Percentiles rank a stretch among this genome's conserved stretches.
Evolutionary conservation across 2,888 invertebrate genomes (phyloP).

Genomic region (Calephelis perditalis): DNA sequence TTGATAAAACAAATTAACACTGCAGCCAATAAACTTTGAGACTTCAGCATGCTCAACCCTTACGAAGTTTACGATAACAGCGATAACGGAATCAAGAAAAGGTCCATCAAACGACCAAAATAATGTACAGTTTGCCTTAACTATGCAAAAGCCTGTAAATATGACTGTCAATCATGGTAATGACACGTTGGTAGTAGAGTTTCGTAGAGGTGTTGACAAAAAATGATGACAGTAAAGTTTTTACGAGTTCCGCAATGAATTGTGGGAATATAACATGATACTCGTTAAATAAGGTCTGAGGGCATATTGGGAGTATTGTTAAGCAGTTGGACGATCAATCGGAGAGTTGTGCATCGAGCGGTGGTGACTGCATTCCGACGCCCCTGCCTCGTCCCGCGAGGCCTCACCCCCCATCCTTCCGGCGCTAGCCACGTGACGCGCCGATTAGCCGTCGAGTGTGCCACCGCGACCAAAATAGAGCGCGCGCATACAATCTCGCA

Average conservation of each 20-base stretch:
- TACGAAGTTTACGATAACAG: conserved; percentile 5
- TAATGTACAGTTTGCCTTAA: neutral
- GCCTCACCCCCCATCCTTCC: conserved; percentile 69
- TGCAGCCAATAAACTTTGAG: neutral
- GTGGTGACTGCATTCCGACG: conserved; percentile 74
- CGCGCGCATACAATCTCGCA: conserved; percentile 59
- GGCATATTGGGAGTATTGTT: conserved; percentile 25
- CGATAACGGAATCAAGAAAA: conserved; percentile 5
- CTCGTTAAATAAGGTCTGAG: conserved; percentile 4
- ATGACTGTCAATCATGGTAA: neutral
- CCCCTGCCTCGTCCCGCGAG: conserved; percentile 40
- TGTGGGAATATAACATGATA: conserved; percentile 17
- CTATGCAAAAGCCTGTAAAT: neutral
- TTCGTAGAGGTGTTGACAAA: conserved; percentile 11
- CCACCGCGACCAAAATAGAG: conserved; percentile 74
- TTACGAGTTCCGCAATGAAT: conserved; percentile 26
- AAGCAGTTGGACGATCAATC: conserved; percentile 58
- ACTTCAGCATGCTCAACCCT: neutral
- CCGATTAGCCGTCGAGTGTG: conserved; percentile 73
- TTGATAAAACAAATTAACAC: neutral
- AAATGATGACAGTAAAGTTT: conserved; percentile 12
- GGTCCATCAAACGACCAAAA: neutral
- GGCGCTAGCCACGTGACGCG: conserved; percentile 73
- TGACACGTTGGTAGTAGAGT: conserved; percentile 12
- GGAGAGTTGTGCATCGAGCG: conserved; percentile 59